Evolutionary conservation across 1,140 invertebrate genomes (phyloP).

Genomic region (Meteorus sp.): DNA sequence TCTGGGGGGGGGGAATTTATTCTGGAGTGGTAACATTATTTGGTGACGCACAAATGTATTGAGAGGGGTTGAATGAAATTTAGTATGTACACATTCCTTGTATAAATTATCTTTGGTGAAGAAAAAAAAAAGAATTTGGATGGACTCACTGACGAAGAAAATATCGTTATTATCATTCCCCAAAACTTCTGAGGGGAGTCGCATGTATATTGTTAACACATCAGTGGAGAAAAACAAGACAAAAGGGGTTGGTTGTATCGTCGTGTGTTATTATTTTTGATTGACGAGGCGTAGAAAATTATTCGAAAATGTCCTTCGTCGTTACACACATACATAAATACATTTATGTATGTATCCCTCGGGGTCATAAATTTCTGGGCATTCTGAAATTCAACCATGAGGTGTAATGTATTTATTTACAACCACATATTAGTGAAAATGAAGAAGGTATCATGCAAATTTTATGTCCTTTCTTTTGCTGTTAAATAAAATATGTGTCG

Average conservation of each 20-base stretch:
- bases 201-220: neutral
- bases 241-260: neutral
- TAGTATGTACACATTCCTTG: neutral
- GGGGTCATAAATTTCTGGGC: conserved; percentile 18
- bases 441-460: no score
- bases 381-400: neutral
- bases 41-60: no score
- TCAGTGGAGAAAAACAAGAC: no score
- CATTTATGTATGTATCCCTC: neutral
- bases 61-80: no score
- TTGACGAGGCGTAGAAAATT: conserved; percentile 20
- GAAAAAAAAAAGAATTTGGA: no score
- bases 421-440: conserved; percentile 19
- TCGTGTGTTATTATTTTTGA: conserved; percentile 20
- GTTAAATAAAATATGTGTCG: no score
- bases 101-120: no score
- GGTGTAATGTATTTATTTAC: neutral
- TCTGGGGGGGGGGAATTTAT: neutral
- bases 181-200: neutral
- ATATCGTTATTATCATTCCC: no score
- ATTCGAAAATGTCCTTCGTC: neutral
- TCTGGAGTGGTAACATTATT: no score
- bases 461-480: no score
- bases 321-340: neutral
- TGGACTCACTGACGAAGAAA: no score